Evolutionary conservation across 2,797 vertebrate species (phyloP).

Genomic region (Chrosomus eos): DNA sequence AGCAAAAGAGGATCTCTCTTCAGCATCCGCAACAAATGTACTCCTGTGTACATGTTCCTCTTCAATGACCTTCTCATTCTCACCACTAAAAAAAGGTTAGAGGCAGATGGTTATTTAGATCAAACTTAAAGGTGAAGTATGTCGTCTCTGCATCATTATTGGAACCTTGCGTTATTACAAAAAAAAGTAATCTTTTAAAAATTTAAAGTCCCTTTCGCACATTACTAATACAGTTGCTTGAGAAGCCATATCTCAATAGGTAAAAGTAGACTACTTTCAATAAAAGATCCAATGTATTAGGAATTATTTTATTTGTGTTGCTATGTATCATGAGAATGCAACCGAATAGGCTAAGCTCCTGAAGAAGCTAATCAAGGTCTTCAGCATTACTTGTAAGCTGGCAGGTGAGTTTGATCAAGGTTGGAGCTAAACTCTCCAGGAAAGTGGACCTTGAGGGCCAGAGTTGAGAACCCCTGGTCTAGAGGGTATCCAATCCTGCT

Average conservation of each 20-base stretch:
- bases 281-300: neutral
- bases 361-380: no score
- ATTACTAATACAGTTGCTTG: neutral
- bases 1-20: slow-evolving; percentile 76
- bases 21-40: slow-evolving; percentile 72
- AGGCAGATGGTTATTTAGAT: neutral
- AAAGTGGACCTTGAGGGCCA: no score
- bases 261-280: neutral
- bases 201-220: neutral
- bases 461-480: no score
- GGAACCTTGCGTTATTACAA: neutral
- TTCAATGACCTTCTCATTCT: slow-evolving; percentile 81
- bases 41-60: slow-evolving; percentile 78
- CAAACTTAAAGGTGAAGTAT: neutral
- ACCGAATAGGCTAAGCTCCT: neutral
- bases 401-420: no score
- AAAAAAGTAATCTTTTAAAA: neutral
- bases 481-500: no score
- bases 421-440: no score
- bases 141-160: neutral
- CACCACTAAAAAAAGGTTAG: slow-evolving; percentile 78
- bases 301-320: neutral
- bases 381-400: no score
- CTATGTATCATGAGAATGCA: neutral
- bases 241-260: neutral